Conservation (phyloP, 1,140 invertebrate genomes). For the Cydia fagiglandana region DNA sequence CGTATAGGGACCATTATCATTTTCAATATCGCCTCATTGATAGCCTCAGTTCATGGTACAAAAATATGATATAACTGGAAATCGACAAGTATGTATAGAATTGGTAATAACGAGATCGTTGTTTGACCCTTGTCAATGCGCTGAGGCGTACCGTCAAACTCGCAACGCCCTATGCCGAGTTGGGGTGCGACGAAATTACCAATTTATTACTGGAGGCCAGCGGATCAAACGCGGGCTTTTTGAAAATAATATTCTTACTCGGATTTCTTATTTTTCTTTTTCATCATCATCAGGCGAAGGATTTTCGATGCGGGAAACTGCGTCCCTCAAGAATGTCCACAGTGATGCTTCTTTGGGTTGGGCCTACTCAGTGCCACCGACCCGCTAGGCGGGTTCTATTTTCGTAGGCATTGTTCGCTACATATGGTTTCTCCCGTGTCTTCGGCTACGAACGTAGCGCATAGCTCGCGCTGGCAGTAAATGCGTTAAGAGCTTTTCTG, state of each 20-base stretch:
- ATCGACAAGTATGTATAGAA: conserved; percentile 27
- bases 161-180: background rate
- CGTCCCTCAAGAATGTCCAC: too few relatives aligned
- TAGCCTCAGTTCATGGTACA: background rate
- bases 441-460: too few relatives aligned
- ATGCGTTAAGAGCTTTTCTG: too few relatives aligned
- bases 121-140: conserved; percentile 29
- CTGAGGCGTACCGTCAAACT: conserved; percentile 12
- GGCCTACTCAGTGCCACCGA: too few relatives aligned
- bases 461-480: too few relatives aligned
- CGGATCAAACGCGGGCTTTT: background rate
- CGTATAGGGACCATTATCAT: too few relatives aligned
- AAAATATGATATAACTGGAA: background rate
- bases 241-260: background rate
- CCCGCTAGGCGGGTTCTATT: too few relatives aligned
- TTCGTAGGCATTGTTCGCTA: too few relatives aligned
- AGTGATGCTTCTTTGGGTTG: too few relatives aligned
- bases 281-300: background rate
- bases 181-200: conserved; percentile 10
- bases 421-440: too few relatives aligned
- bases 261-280: background rate
- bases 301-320: too few relatives aligned
- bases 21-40: background rate
- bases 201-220: background rate
- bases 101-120: conserved; percentile 16